phyloP scores from a whole-genome alignment of 2,113 vertebrate species.

The Gyps fulvus region DNA sequence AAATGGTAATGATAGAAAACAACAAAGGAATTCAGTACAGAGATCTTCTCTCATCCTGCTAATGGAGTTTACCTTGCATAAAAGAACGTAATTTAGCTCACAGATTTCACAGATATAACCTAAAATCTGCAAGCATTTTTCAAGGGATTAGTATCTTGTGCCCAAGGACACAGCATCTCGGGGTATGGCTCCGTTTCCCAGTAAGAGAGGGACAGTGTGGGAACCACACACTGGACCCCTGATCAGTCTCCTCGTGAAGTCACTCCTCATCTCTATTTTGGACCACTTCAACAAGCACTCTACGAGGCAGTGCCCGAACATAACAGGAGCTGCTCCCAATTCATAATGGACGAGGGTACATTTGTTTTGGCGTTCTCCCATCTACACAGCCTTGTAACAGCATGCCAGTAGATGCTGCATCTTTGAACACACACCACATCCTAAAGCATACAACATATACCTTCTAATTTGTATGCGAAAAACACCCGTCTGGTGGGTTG shows the following conservation, averaged over 20 bases:
- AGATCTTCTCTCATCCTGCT: not conserved
- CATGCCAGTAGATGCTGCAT: not conserved
- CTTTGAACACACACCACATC: not conserved
- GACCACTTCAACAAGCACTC: not conserved
- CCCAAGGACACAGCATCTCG: rapidly evolving
- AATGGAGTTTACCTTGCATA: not conserved
- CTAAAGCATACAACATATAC: not conserved
- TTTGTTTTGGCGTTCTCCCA: not conserved
- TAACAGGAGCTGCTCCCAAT: not conserved
- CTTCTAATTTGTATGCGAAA: conserved; percentile 24
- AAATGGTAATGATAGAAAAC: not conserved
- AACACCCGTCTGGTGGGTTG: not conserved
- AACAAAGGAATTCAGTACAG: not conserved
- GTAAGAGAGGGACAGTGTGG: not conserved
- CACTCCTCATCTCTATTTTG: not conserved
- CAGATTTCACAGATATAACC: not conserved
- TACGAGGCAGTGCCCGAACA: not conserved
- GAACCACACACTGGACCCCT: not conserved
- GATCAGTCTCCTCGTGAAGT: not conserved
- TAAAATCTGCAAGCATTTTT: not conserved
- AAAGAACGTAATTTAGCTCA: not conserved
- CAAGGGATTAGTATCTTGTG: not conserved
- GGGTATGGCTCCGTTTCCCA: not conserved
- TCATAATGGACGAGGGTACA: not conserved
- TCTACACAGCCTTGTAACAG: not conserved